phyloP scores from a whole-genome alignment of 30 jellyfish, hydroid and myxozoan genomes.

The Mastigias papua region DNA sequence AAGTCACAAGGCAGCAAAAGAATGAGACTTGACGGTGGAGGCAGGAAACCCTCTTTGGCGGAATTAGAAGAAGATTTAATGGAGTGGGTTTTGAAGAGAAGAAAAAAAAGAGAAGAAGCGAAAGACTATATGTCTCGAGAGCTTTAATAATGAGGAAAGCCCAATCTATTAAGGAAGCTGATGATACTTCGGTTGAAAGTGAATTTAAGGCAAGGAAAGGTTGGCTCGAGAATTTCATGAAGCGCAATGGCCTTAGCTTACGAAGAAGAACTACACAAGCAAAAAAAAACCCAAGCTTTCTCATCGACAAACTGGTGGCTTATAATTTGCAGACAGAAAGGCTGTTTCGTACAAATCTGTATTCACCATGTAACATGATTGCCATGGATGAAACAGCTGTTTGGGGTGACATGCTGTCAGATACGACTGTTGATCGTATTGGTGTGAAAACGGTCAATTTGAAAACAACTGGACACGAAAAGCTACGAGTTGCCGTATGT shows the following conservation, averaged over 20 bases:
- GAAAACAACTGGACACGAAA: slow-evolving; percentile 55
- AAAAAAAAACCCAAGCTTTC: slow-evolving; percentile 3
- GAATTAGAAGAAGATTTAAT: slow-evolving; percentile 3
- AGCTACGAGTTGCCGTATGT: slow-evolving; percentile 31
- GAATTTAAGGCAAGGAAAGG: not conserved
- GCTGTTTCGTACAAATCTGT: not conserved
- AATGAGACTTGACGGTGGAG: slow-evolving; percentile 20
- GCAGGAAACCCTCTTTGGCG: not conserved
- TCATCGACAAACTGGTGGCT: slow-evolving; percentile 9
- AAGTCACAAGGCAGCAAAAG: not conserved
- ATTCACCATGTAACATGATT: slow-evolving; percentile 14
- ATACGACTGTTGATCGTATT: slow-evolving; percentile 22
- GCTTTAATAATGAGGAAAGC: not conserved
- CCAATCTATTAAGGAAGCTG: not conserved
- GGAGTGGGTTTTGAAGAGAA: slow-evolving; percentile 19
- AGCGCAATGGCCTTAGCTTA: slow-evolving; percentile 26
- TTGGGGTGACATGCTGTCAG: slow-evolving; percentile 49
- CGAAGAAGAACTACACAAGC: not conserved
- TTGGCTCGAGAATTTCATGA: slow-evolving; percentile 19
- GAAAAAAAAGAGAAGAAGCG: not conserved
- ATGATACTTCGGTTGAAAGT: not conserved
- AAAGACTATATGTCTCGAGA: slow-evolving; percentile 5
- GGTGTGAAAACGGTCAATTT: slow-evolving; percentile 4
- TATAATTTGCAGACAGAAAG: slow-evolving; percentile 15
- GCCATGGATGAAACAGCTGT: slow-evolving; percentile 64